Percentiles rank a stretch among this genome's conserved stretches.
These are phyloP conservation scores for Clarias batrachus DNA, from an alignment of 2,113 vertebrate genomes.

Conservation along the genomic window DNA sequence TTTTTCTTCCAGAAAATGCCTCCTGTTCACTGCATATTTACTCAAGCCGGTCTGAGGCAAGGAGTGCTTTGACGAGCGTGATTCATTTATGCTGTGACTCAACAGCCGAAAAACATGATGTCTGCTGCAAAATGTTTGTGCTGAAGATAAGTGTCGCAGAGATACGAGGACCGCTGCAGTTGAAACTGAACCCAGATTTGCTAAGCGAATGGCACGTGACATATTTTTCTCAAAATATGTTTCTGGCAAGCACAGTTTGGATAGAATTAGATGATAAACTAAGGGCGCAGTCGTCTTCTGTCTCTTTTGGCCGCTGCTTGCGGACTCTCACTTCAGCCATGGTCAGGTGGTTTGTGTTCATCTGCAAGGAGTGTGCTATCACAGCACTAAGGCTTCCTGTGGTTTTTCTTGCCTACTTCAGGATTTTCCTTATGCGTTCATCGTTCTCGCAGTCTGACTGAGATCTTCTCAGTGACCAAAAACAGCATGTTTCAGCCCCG, in stretches of 20 bases:
- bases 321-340: background rate
- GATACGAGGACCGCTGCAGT: background rate
- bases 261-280: background rate
- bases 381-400: constrained; percentile 51
- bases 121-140: background rate
- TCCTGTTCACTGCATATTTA: constrained; percentile 6
- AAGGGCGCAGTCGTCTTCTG: background rate
- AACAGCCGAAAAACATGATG: background rate
- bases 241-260: background rate
- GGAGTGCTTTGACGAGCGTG: background rate
- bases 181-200: background rate
- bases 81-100: constrained; percentile 4
- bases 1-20: background rate
- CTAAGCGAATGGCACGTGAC: background rate
- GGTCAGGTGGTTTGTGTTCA: background rate
- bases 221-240: background rate
- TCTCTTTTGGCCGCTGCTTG: background rate
- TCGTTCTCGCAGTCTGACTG: background rate
- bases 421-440: background rate
- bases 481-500: background rate
- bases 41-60: background rate
- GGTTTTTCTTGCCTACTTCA: background rate
- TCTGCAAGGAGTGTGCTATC: background rate
- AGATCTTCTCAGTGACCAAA: background rate
- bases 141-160: background rate